Base-by-base conservation (phyloP, 2,113 vertebrate genomes). In the Ceuthmochares aereus region DNA sequence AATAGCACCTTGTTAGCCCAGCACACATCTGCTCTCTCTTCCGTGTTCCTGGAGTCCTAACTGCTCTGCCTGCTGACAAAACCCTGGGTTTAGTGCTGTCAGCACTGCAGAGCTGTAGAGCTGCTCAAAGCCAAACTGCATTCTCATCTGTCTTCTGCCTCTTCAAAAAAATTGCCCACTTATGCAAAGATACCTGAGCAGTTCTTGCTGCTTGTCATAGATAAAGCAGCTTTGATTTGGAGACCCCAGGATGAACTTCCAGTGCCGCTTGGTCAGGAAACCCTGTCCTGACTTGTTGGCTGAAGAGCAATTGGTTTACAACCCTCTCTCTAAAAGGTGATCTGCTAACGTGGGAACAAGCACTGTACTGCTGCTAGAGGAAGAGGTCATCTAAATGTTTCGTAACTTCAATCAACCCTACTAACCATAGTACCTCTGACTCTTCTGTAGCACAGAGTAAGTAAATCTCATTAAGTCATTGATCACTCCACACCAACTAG, bases 31-130 rank as follows among this genome's bases (percentile, higher is more conserved):
- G 85, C 80, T 87, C 54, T 58, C 81, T 73, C 10, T 54, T 62
- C 47, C 22, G n/a, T 32, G 75, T 25, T 89, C 40, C 18, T 87
- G 47, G 90, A 92, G 90, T 8, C 43, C 49, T 12, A 22, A 42
- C 58, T 8, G 83, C 90, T 52, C 78, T 82, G 69, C 40, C 79
- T 96, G 89, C 94, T 94, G 94, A 75, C 91, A 82, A 66, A 81
- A 7, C 29, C 45, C 63, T 4, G 8, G 68, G 10, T 84, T 36
- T 43, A 70, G 73, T 82, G 93, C 75, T 83, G 88, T 87, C 93
- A 95, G 94, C 97, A 95, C 87, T 95, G 93, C 94, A 92, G 95
- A 94, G 92, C 82, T 60, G 42, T 51, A n/a, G 43, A 86, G 72
- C 91, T 54, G 49, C 88, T 64, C 19, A 63, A 69, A 96, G 83